Percentiles rank a stretch among this genome's conserved stretches.
Evolutionary conservation across 2,113 vertebrate genomes (phyloP).

Genomic region (Bubalus kerabau): DNA sequence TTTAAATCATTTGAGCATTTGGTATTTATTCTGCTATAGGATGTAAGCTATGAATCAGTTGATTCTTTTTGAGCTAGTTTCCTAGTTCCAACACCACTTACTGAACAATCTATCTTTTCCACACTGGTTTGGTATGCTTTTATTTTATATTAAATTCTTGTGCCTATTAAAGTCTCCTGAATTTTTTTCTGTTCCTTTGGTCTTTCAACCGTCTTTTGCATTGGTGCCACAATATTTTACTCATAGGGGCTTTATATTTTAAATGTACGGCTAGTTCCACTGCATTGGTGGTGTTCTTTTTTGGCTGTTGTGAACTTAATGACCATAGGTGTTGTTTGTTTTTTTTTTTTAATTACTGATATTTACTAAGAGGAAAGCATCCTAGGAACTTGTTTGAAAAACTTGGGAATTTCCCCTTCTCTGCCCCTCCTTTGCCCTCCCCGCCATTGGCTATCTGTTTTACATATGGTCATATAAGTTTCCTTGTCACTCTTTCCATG

Average conservation of each 20-base stretch:
- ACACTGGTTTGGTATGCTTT: not conserved
- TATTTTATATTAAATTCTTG: not conserved
- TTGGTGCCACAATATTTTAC: not conserved
- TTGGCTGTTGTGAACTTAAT: not conserved
- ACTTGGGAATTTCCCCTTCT: not conserved
- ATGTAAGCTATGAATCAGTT: not conserved
- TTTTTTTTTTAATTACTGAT: not conserved
- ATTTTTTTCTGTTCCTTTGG: not conserved
- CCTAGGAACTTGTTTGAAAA: not conserved
- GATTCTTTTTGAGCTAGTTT: not conserved
- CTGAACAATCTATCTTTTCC: not conserved
- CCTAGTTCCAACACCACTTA: not conserved
- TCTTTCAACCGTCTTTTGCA: not conserved
- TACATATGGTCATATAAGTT: not conserved
- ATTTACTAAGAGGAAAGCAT: not conserved
- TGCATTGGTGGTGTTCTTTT: not conserved
- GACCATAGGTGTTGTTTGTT: not conserved
- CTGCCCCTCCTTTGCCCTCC: not conserved
- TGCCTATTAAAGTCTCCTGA: not conserved
- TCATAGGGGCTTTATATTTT: not conserved
- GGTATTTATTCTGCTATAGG: not conserved
- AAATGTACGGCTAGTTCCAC: not conserved
- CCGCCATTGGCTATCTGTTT: not conserved
- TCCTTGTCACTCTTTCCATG: not conserved
- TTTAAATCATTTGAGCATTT: not conserved